Evolutionary conservation across 1,140 invertebrate species (phyloP).

Genomic region (Drosophila persimilis): DNA sequence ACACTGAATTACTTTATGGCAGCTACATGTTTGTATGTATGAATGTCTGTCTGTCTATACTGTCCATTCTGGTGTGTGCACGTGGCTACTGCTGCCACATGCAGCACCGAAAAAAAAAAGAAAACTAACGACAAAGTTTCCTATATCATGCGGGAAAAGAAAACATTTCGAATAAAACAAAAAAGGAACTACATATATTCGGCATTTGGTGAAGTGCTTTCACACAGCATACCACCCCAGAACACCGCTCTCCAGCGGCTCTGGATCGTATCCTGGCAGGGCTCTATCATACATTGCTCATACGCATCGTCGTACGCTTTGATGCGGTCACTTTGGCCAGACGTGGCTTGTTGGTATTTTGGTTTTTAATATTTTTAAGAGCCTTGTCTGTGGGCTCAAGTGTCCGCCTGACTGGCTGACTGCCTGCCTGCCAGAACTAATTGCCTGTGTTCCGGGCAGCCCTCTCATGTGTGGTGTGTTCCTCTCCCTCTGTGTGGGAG

Average conservation of each 20-base stretch:
- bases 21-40: slow-evolving; percentile 35
- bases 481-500: no score
- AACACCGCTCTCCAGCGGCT: no score
- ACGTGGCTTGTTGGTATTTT: slow-evolving; percentile 42
- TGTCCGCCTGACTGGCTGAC: not conserved
- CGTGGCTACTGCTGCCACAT: slow-evolving; percentile 13
- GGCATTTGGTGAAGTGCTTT: slow-evolving; percentile 54
- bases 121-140: slow-evolving; percentile 24
- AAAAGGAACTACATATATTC: slow-evolving; percentile 37
- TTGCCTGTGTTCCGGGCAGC: slow-evolving; percentile 27
- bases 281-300: slow-evolving; percentile 48
- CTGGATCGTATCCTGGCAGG: not conserved
- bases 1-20: slow-evolving; percentile 80
- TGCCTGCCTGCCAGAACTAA: slow-evolving; percentile 36
- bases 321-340: slow-evolving; percentile 62
- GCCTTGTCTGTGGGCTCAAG: slow-evolving; percentile 35
- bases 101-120: slow-evolving; percentile 35
- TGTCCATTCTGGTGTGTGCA: slow-evolving; percentile 17
- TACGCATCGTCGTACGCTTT: slow-evolving; percentile 67
- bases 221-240: not conserved
- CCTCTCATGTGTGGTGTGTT: not conserved
- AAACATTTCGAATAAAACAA: slow-evolving; percentile 22
- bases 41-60: slow-evolving; percentile 13
- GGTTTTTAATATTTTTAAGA: slow-evolving; percentile 69
- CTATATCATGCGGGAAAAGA: slow-evolving; percentile 20